Evolutionary conservation across 2,888 invertebrate genomes (phyloP).

Genomic region (Polymixis flavicincta): DNA sequence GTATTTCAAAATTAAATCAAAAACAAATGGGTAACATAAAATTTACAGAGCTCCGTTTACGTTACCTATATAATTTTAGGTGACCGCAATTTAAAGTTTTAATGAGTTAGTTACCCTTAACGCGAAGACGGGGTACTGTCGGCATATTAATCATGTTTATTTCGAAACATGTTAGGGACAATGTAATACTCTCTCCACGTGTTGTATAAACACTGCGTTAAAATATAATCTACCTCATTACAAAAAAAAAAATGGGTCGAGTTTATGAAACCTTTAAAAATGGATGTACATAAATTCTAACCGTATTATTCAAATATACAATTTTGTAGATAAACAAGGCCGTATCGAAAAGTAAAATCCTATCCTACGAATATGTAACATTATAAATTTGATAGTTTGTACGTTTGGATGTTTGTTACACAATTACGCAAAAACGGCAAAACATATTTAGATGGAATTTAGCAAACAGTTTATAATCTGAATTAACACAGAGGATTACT

Average conservation of each 20-base stretch:
- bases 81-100: conserved; percentile 76
- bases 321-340: too few species aligned
- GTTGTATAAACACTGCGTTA: conserved; percentile 15
- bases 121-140: conserved; percentile 64
- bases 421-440: too few species aligned
- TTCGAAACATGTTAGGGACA: conserved; percentile 50
- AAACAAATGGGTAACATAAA: conserved; percentile 50
- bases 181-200: conserved; percentile 25
- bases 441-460: too few species aligned
- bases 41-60: conserved; percentile 39
- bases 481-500: too few species aligned
- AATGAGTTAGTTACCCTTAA: conserved; percentile 72
- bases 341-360: too few species aligned
- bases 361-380: too few species aligned
- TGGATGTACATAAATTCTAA: background rate
- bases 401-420: too few species aligned
- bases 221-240: background rate
- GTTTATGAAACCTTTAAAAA: background rate
- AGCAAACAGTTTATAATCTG: too few species aligned
- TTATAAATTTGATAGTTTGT: background rate
- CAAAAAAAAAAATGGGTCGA: background rate
- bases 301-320: background rate
- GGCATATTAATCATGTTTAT: conserved; percentile 68
- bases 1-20: conserved; percentile 31
- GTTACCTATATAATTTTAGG: conserved; percentile 70